phyloP scores from a whole-genome alignment of 2,888 invertebrate species.

The Norana najaformis region DNA sequence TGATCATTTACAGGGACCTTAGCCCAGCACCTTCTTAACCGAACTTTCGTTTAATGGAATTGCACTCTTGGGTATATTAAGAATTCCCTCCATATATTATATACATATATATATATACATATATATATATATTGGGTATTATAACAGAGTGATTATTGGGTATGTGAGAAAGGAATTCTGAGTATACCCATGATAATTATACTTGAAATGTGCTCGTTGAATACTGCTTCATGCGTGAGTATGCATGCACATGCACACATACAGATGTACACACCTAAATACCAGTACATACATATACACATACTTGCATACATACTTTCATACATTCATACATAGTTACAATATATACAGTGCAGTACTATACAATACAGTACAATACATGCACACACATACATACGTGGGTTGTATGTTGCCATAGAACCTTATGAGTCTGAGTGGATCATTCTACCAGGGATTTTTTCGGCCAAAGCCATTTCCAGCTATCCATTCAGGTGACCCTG shows the following conservation, averaged over 20 bases:
- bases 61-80: background rate
- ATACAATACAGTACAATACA: too few relatives aligned
- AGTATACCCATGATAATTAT: background rate
- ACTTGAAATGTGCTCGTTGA: background rate
- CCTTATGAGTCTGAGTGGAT: background rate
- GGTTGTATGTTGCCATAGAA: background rate
- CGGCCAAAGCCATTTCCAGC: background rate
- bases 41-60: background rate
- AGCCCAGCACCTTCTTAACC: background rate
- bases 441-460: too few relatives aligned
- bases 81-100: background rate
- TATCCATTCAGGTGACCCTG: background rate
- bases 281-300: too few relatives aligned
- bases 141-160: slow-evolving; percentile 3
- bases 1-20: background rate
- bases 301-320: too few relatives aligned
- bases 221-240: background rate
- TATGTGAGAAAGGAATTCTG: background rate
- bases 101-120: background rate
- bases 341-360: too few relatives aligned
- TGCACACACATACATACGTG: background rate
- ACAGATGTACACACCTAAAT: too few relatives aligned
- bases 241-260: too few relatives aligned
- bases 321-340: too few relatives aligned
- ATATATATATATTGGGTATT: background rate